Base-by-base conservation (phyloP, 2,797 vertebrate genomes). In the Molossus molossus region DNA sequence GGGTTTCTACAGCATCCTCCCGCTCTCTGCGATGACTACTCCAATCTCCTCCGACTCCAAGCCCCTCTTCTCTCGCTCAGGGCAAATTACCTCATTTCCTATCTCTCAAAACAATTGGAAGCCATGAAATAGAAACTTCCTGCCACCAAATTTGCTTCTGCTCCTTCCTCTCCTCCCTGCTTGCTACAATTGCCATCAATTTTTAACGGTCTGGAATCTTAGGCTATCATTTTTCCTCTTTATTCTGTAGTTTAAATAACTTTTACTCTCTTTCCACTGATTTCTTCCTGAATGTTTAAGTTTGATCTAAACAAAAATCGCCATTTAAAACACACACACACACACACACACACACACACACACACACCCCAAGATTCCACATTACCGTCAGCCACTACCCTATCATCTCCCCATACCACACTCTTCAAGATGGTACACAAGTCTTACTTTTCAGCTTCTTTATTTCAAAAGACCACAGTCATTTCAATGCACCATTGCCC, bases 301-400 rank as follows among this genome's bases (percentile, higher is more conserved):
- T 14, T 85, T 25, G 18, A 76, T 81, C 53, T 70, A 69, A 95
- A 85, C 55, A 37, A 81, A 70, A 94, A 82, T 37, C 23, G 21
- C 27, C 25, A 6, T 65, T 92, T 90, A 65, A 86, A 65, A 45
- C 2, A 76, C n/a, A 55, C 10, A 40, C 13, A 76, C 12, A 48
- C 29, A 86, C 69, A 48, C 23, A 33, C 37, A 55, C 9, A 23
- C 9, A 69, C 15, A 37, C n/a, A 23, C 40, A 12, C 23, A 29
- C 37, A 82, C 69, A 50, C 4, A 45, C 3, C 15, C 11, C 73
- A 90, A 21, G 60, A 50, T 29, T 29, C 57, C n/a, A 75, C 11
- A 25, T 65, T 25, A 62, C 27, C 50, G 75, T 48, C 5, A 75
- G 50, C 10, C 27, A 79, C 55, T n/a, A 21, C 18, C 23, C 29